Percentiles rank a stretch among this genome's conserved stretches.
These are phyloP conservation scores for Blastobasis adustella DNA, from an alignment of 2,888 invertebrate species.

Conservation along the genomic window DNA sequence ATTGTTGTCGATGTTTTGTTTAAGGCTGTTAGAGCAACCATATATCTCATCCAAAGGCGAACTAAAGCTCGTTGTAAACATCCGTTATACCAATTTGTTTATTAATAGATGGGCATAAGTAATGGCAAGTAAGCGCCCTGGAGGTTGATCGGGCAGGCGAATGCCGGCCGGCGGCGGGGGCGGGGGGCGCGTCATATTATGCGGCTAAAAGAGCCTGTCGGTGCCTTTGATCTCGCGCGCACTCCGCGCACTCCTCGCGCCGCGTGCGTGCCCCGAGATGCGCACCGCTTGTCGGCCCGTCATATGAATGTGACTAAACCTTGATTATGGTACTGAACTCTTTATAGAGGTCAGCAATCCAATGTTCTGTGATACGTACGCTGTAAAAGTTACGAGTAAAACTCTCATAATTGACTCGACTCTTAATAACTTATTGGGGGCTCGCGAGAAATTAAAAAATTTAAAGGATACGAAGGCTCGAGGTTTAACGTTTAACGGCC, in stretches of 20 bases:
- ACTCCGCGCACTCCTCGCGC: conserved; percentile 35
- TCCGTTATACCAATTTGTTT: conserved; percentile 69
- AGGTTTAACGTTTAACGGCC: background rate
- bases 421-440: conserved; percentile 1
- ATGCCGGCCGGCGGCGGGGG: conserved; percentile 54
- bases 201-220: conserved; percentile 74
- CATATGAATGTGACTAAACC: conserved; percentile 73
- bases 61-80: conserved; percentile 24
- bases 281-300: conserved; percentile 68
- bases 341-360: conserved; percentile 62
- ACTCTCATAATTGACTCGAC: conserved; percentile 32
- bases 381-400: conserved; percentile 19
- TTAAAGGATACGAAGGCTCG: background rate
- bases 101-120: conserved; percentile 72
- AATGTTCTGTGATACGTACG: conserved; percentile 37
- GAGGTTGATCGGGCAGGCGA: conserved; percentile 42
- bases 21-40: too few relatives aligned
- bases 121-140: conserved; percentile 67
- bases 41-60: too few relatives aligned
- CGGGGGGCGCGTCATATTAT: conserved; percentile 72
- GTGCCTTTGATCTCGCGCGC: conserved; percentile 66
- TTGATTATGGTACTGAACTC: conserved; percentile 71
- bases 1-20: too few relatives aligned
- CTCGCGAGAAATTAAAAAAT: background rate
- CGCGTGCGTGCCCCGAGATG: conserved; percentile 44